phyloP scores from a whole-genome alignment of 1,140 invertebrate genomes.

The Drosophila ironensis region DNA sequence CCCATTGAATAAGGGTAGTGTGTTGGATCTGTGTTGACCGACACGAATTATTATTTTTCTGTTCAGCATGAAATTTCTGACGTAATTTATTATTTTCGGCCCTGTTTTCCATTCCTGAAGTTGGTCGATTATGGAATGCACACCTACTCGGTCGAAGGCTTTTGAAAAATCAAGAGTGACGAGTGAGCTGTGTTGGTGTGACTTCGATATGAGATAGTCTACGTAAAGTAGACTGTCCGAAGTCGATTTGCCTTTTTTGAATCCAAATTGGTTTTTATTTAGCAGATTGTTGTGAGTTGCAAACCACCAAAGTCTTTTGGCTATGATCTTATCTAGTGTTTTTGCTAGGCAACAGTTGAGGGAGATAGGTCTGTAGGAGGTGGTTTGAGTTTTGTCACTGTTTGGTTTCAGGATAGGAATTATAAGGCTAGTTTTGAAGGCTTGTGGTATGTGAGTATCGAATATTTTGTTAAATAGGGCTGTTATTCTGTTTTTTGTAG shows the following conservation, averaged over 20 bases:
- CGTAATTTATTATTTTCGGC: constrained; percentile 9
- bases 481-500: not conserved
- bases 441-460: not conserved
- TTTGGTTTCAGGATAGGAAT: not conserved
- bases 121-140: not conserved
- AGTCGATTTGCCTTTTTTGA: not conserved
- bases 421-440: not conserved
- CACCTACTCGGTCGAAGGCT: not conserved
- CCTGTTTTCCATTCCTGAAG: not conserved
- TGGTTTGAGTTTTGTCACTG: not conserved
- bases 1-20: constrained; percentile 1
- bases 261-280: too few relatives aligned
- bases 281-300: too few relatives aligned
- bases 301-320: not conserved
- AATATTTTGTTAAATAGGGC: not conserved
- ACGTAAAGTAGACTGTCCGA: constrained; percentile 2
- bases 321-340: not conserved
- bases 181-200: not conserved
- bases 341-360: not conserved
- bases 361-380: not conserved
- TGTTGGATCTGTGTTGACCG: not conserved
- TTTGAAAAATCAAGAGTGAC: not conserved
- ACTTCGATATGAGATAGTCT: not conserved
- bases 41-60: constrained; percentile 4
- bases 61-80: not conserved